Evolutionary conservation across 2,888 invertebrate species (phyloP).

Genomic region (Toxonevra muliebris): DNA sequence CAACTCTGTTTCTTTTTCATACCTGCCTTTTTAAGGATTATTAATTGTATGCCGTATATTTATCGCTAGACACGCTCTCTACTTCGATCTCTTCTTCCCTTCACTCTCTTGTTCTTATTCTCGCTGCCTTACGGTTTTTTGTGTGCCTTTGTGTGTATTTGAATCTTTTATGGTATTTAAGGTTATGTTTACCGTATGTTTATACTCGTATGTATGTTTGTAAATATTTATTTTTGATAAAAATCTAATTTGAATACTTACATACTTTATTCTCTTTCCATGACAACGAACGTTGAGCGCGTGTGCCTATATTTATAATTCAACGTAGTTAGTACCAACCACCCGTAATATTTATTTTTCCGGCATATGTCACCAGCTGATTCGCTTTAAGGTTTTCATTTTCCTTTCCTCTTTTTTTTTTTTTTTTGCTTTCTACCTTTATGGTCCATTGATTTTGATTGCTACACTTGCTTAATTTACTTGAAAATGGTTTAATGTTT

Average conservation of each 20-base stretch:
- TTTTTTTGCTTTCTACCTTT: conserved; percentile 8
- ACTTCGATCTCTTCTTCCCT: too few relatives aligned
- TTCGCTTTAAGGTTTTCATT: not conserved
- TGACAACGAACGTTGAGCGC: too few relatives aligned
- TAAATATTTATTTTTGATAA: not conserved
- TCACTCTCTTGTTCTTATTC: too few relatives aligned
- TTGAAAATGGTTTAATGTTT: conserved; percentile 39
- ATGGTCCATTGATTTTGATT: conserved; percentile 40
- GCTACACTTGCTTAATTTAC: conserved; percentile 41
- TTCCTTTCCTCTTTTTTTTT: not conserved
- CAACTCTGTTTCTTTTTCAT: conserved; percentile 18
- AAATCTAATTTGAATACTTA: conserved; percentile 8
- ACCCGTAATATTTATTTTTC: not conserved
- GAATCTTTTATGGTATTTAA: too few relatives aligned
- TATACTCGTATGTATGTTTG: too few relatives aligned
- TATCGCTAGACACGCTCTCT: not conserved
- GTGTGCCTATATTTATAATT: not conserved
- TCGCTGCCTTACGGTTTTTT: too few relatives aligned
- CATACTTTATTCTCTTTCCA: not conserved
- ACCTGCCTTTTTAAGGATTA: conserved; percentile 55
- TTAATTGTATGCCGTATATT: conserved; percentile 51
- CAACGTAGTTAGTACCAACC: not conserved
- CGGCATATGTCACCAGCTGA: conserved; percentile 18
- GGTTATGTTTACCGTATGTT: too few relatives aligned
- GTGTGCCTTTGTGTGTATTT: too few relatives aligned